Percentiles rank a stretch among this genome's conserved stretches.
phyloP scores from a whole-genome alignment of 2,797 vertebrate genomes.

The Betta splendens region DNA sequence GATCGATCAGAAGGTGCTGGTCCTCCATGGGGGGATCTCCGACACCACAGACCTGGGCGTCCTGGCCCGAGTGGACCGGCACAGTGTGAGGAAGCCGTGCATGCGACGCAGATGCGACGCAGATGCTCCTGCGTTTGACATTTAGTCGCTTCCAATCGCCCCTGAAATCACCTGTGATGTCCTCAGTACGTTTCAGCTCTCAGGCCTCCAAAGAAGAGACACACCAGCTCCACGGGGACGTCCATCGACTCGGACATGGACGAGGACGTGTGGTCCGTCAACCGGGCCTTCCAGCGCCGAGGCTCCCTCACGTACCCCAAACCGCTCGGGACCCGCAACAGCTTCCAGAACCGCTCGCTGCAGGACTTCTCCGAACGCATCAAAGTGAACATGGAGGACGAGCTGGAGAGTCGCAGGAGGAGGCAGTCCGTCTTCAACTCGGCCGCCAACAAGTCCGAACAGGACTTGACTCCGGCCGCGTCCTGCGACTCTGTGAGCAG shows the following conservation, averaged over 20 bases:
- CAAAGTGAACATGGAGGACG: slow-evolving; percentile 69
- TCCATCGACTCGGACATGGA: slow-evolving; percentile 71
- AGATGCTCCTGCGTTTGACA: not conserved
- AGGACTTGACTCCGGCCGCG: slow-evolving; percentile 2
- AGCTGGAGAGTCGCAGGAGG: slow-evolving; percentile 69
- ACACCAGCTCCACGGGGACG: slow-evolving; percentile 3
- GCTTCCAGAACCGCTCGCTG: slow-evolving; percentile 76
- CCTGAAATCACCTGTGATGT: slow-evolving; percentile 1
- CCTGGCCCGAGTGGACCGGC: slow-evolving; percentile 86
- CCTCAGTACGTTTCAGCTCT: slow-evolving; percentile 88
- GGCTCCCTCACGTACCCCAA: slow-evolving; percentile 63
- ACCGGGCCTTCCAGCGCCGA: slow-evolving; percentile 54
- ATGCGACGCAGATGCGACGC: not conserved
- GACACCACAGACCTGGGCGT: slow-evolving; percentile 87
- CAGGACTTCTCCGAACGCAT: slow-evolving; percentile 77
- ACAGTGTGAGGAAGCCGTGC: slow-evolving; percentile 78
- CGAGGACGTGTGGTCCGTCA: slow-evolving; percentile 44
- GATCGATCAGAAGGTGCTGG: slow-evolving; percentile 91
- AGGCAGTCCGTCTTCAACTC: slow-evolving; percentile 47
- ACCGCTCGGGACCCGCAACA: slow-evolving; percentile 39
- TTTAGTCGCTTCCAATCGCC: not conserved
- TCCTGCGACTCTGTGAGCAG: slow-evolving; percentile 43
- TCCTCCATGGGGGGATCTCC: slow-evolving; percentile 93
- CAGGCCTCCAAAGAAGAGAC: slow-evolving; percentile 81
- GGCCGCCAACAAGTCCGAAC: not conserved